phyloP scores from a whole-genome alignment of 2,113 vertebrate genomes.

The Enhydra lutris region DNA sequence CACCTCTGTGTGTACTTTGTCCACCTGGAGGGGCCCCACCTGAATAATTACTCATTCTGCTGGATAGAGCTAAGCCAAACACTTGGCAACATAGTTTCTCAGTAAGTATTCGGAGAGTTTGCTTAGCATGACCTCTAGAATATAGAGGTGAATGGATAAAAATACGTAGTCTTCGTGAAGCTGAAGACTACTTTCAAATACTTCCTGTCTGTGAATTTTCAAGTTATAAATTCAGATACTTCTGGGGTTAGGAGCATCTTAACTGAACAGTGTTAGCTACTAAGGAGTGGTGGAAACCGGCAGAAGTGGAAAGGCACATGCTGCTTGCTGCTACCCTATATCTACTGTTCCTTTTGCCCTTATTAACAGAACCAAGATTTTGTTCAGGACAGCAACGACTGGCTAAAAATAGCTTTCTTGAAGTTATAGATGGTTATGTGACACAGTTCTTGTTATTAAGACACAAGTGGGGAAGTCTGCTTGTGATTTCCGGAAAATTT shows the following conservation, averaged over 20 bases:
- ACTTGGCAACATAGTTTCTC: background rate
- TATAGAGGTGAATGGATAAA: background rate
- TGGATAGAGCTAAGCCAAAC: background rate
- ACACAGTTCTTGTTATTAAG: background rate
- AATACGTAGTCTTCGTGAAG: background rate
- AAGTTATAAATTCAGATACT: background rate
- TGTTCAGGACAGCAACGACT: background rate
- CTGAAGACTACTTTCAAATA: background rate
- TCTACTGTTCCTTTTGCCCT: background rate
- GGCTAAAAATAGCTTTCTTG: background rate
- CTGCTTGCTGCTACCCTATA: background rate
- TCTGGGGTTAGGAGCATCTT: background rate
- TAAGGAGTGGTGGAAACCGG: background rate
- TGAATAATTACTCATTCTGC: background rate
- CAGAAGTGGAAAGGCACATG: background rate
- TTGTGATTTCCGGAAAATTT: background rate
- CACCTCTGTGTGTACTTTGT: background rate
- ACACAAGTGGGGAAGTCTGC: background rate
- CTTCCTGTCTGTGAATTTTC: background rate
- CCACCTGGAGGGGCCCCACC: background rate
- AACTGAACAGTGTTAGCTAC: background rate
- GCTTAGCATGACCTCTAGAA: background rate
- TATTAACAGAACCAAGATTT: background rate
- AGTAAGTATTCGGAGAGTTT: background rate
- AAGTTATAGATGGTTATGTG: background rate